phyloP scores from a whole-genome alignment of 2,113 vertebrate genomes.

The Phocoena phocoena region DNA sequence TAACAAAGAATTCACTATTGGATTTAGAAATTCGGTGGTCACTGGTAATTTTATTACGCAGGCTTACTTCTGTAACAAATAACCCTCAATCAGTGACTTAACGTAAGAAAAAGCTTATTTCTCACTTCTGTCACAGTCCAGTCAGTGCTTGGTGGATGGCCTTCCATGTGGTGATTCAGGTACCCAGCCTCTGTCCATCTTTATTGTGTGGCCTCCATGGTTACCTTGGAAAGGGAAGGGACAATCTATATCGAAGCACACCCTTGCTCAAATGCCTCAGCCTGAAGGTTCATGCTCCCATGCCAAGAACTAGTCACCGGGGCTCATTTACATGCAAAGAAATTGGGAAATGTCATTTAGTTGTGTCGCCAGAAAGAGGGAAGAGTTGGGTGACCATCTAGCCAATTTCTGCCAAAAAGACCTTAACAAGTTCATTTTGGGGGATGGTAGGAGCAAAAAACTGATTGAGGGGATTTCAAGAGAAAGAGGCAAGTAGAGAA shows the following conservation, averaged over 20 bases:
- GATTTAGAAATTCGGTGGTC: not conserved
- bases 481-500: not conserved
- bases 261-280: not conserved
- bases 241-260: fast-evolving
- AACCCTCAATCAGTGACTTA: not conserved
- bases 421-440: not conserved
- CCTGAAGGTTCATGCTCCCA: not conserved
- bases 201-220: not conserved
- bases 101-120: not conserved
- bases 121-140: not conserved
- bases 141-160: not conserved
- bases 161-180: not conserved
- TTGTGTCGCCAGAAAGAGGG: not conserved
- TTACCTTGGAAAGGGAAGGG: not conserved
- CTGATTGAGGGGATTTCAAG: not conserved
- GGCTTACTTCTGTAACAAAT: not conserved
- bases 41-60: not conserved
- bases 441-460: not conserved
- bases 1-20: not conserved
- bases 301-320: not conserved
- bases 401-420: not conserved
- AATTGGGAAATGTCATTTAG: not conserved
- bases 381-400: not conserved
- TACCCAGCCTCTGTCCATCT: not conserved
- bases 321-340: not conserved